A percentile compares a stretch with the other conserved stretches of the same genome.
These are phyloP conservation scores for Tenualosa thibaudeaui DNA, from an alignment of 2,797 vertebrate genomes.

Conservation along the genomic window DNA sequence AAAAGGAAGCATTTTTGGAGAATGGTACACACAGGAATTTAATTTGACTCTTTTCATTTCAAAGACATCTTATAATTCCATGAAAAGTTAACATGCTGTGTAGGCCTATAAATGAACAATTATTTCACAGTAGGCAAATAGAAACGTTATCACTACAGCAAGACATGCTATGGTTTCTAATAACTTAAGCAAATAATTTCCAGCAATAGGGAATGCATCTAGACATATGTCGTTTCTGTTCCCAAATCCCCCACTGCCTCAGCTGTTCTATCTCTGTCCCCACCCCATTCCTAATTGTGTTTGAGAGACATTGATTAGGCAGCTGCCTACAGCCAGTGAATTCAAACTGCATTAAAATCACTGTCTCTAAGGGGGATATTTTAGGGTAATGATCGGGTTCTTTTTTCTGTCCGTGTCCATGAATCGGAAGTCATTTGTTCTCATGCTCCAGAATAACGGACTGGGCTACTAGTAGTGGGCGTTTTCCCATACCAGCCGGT, in stretches of 20 bases:
- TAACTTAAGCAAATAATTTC: not conserved
- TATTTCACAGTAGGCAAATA: not conserved
- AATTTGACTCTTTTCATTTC: not conserved
- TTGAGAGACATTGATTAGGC: slow-evolving; percentile 62
- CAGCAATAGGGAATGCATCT: not conserved
- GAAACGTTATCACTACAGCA: not conserved
- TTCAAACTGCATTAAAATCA: slow-evolving; percentile 51
- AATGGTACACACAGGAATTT: not conserved
- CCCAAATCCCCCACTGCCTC: slow-evolving; percentile 60
- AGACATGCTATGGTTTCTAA: not conserved
- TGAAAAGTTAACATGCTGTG: not conserved
- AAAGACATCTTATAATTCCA: not conserved
- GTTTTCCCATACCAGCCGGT: not conserved
- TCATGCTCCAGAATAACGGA: not conserved
- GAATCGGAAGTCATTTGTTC: not conserved
- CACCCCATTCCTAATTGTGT: slow-evolving; percentile 66
- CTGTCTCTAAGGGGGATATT: slow-evolving; percentile 30
- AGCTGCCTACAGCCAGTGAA: slow-evolving; percentile 45
- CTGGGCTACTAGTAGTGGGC: not conserved
- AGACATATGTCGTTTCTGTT: not conserved
- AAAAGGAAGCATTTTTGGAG: not conserved
- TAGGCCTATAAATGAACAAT: slow-evolving; percentile 54
- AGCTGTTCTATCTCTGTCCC: slow-evolving; percentile 71
- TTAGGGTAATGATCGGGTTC: slow-evolving; percentile 38
- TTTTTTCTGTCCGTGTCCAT: not conserved